These are phyloP conservation scores for Malurus splendens DNA, from an alignment of 2,797 vertebrate species.

Conservation along the genomic window DNA sequence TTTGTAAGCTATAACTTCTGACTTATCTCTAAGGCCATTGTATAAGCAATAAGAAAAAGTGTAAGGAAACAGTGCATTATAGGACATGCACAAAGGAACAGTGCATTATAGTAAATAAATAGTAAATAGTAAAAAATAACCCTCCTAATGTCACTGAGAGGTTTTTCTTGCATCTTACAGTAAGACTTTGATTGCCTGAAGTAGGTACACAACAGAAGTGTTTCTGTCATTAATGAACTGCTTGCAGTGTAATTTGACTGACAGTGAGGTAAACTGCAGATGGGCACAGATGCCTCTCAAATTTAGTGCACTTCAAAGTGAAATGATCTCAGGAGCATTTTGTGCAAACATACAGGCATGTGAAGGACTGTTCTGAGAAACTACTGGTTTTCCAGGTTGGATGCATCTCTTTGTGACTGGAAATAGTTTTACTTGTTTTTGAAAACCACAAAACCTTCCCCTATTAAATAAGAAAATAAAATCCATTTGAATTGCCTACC, in stretches of 20 bases:
- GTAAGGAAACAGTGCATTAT: background rate
- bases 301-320: background rate
- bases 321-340: background rate
- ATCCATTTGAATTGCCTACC: background rate
- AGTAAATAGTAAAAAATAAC: background rate
- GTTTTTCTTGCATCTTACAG: background rate
- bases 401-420: background rate
- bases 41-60: background rate
- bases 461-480: background rate
- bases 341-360: background rate
- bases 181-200: background rate
- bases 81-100: background rate
- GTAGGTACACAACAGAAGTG: background rate
- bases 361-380: background rate
- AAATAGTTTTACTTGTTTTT: background rate
- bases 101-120: background rate
- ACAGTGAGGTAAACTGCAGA: background rate
- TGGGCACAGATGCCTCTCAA: background rate
- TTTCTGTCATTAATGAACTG: background rate
- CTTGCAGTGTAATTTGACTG: background rate
- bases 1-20: background rate
- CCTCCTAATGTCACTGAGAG: background rate
- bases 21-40: background rate
- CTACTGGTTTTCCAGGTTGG: background rate
- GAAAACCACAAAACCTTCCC: background rate